A percentile compares a stretch with the other conserved stretches of the same genome.
Conservation (phyloP, 2,797 vertebrate genomes). For the Liasis olivaceus region DNA sequence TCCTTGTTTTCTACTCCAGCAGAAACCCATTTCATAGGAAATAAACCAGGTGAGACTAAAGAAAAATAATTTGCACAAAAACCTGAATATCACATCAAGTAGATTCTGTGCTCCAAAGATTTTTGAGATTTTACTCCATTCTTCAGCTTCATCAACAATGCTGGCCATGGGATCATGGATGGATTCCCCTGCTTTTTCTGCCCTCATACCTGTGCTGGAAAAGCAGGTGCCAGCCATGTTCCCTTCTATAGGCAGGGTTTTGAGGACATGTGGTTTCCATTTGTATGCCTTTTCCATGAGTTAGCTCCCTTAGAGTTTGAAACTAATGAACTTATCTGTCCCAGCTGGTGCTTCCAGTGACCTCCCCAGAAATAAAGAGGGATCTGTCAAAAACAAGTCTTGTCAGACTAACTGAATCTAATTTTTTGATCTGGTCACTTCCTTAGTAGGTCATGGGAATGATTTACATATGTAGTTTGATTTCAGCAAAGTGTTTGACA, state of each 20-base stretch:
- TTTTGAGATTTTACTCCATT: background rate
- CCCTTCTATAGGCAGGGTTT: background rate
- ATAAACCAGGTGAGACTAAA: background rate
- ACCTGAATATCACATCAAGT: background rate
- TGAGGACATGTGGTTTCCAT: background rate
- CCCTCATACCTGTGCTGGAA: background rate
- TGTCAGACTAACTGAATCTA: background rate
- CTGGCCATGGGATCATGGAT: background rate
- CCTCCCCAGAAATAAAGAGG: background rate
- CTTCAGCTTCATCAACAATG: background rate
- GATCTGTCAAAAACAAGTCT: background rate
- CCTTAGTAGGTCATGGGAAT: background rate
- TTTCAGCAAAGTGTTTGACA: background rate
- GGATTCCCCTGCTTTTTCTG: background rate
- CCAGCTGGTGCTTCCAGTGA: background rate
- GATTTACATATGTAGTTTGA: background rate
- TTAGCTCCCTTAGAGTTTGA: background rate
- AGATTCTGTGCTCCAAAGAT: background rate
- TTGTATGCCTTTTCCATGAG: background rate
- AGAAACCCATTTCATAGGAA: background rate
- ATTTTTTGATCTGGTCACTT: background rate
- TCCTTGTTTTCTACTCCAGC: background rate
- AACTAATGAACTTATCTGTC: background rate
- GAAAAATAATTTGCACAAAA: background rate
- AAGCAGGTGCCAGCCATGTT: background rate